These are phyloP conservation scores for Camptogramma bilineatum DNA, from an alignment of 2,888 invertebrate genomes.

Conservation along the genomic window DNA sequence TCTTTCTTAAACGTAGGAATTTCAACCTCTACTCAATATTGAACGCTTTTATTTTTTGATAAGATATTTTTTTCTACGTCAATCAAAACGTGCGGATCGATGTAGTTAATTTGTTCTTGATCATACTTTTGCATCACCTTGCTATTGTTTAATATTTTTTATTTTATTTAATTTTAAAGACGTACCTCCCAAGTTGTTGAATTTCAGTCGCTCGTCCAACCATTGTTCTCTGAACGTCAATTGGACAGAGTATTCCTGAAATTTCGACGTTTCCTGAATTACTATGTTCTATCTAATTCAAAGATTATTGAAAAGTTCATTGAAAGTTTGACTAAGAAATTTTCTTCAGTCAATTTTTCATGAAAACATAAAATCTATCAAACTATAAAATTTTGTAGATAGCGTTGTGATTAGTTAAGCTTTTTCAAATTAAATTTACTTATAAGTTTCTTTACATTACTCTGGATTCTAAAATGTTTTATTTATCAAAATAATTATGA, in stretches of 20 bases:
- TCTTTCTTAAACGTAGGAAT: no score
- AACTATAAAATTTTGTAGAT: constrained; percentile 28
- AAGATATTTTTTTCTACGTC: no score
- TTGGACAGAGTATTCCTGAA: constrained; percentile 98
- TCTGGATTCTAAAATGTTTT: constrained; percentile 46
- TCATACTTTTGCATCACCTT: neutral
- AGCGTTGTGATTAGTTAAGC: constrained; percentile 34
- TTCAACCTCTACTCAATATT: no score
- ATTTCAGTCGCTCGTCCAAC: constrained; percentile 96
- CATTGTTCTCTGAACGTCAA: constrained; percentile 99
- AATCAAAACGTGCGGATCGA: no score
- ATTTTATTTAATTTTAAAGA: neutral
- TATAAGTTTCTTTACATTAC: constrained; percentile 27
- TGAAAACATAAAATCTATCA: constrained; percentile 35
- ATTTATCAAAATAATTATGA: constrained; percentile 44
- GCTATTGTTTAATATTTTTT: no score
- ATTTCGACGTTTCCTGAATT: constrained; percentile 53
- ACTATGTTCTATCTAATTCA: constrained; percentile 16
- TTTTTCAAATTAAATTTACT: constrained; percentile 39
- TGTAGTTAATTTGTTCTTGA: no score
- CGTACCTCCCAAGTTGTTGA: constrained; percentile 94
- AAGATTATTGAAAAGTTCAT: constrained; percentile 38
- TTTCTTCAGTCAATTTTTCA: constrained; percentile 53
- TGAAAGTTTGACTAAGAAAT: constrained; percentile 43
- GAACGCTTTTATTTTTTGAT: no score